Evolutionary conservation across 64 coral and sea anemone species (phyloP), one percentile per base, ranked within the genome.

Genomic region (Actinia equina): DNA sequence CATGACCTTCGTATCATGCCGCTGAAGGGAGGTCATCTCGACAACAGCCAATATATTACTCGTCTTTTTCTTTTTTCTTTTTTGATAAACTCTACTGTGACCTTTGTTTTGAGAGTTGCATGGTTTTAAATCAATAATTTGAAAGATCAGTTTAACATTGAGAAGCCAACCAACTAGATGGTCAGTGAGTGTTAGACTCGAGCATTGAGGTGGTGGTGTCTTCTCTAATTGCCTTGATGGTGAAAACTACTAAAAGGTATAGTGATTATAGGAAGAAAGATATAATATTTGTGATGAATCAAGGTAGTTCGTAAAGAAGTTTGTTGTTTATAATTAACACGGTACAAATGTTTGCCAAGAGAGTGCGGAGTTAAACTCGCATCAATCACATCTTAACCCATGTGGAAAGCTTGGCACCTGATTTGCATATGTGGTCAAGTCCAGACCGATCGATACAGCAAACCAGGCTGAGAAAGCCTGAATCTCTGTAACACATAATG

Each of bases 351-450:
- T 74, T 74, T 74, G 69, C 69, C 27, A 9, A 74, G 69, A 74
- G 23, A 74, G 69, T 37, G 13, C 23, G 12, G 69, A 30, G 13
- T 74, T 42, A 41, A 74, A 41, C 27, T 74, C 15, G 26, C 6
- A 74, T 74, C 69, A 74, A 74, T 74, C 69, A 74, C 69, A 74
- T 27, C 69, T 41, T 6, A 3, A 74, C 11, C 69, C 69, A 74
- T 74, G 69, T 74, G 69, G 69, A 74, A 74, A 74, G 69, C 41
- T 74, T 74, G 69, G 22, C n/a, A 74, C 26, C 13, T 74, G 22
- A 74, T 74, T 74, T 74, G 69, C 69, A 74, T 74, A 74, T 74
- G 69, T 74, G 69, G 69, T 42, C 15, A 7, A 0, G 26, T 74
- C 69, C 69, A 74, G 69, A 30, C 13, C 69, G 69, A 74, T 13